Evolutionary conservation across 2,888 invertebrate genomes (phyloP).

Genomic region (Agrochola circellaris): DNA sequence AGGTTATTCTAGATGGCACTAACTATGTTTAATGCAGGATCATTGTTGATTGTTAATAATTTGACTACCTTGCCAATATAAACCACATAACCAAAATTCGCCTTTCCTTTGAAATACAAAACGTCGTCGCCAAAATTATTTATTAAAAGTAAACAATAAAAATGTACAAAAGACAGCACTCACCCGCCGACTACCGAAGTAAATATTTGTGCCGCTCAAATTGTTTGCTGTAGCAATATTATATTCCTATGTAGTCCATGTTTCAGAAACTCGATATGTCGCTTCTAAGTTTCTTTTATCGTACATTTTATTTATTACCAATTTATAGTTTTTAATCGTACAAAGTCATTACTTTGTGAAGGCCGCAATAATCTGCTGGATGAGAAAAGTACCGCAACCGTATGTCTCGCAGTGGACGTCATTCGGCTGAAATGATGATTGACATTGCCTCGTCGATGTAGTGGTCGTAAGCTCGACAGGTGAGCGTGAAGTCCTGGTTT

Average conservation of each 20-base stretch:
- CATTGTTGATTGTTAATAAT: neutral
- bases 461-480: neutral
- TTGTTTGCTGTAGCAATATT: conserved; percentile 39
- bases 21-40: neutral
- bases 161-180: conserved; percentile 18
- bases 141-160: conserved; percentile 30
- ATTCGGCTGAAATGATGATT: too few species aligned
- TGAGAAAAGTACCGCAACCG: too few species aligned
- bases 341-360: too few species aligned
- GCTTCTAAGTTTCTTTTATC: neutral
- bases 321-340: neutral
- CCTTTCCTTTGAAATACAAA: conserved; percentile 11
- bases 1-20: neutral
- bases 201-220: conserved; percentile 41
- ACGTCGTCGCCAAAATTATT: neutral
- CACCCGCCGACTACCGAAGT: neutral
- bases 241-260: conserved; percentile 11
- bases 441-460: neutral
- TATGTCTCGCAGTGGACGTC: too few species aligned
- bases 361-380: too few species aligned
- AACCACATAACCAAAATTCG: neutral
- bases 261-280: conserved; percentile 20
- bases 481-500: neutral
- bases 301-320: neutral
- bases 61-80: neutral